A percentile compares a stretch with the other conserved stretches of the same genome.
phyloP scores from a whole-genome alignment of 1,140 invertebrate genomes.

The Caerostris extrusa region DNA sequence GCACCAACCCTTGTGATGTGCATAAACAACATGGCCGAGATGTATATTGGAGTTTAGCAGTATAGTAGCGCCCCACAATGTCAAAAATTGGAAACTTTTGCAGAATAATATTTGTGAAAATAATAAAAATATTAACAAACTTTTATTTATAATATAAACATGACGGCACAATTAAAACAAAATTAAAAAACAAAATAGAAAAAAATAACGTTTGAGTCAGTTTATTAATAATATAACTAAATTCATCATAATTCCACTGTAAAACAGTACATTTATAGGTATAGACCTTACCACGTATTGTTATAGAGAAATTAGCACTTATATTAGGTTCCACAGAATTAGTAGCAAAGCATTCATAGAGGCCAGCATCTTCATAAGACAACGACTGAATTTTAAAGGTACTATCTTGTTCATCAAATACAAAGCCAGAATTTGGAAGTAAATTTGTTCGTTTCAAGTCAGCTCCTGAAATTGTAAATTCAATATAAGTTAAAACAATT shows the following conservation, averaged over 20 bases:
- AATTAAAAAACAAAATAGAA: not conserved
- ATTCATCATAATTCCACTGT: too few species aligned
- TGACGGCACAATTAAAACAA: too few species aligned
- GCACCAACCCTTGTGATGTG: not conserved
- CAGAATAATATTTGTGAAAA: not conserved
- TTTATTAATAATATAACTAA: not conserved
- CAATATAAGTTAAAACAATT: constrained; percentile 6
- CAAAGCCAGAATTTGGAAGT: not conserved
- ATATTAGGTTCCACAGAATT: constrained; percentile 86
- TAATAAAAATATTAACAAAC: too few species aligned
- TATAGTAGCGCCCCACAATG: constrained; percentile 75
- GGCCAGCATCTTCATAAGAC: constrained; percentile 84
- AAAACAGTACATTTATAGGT: too few species aligned
- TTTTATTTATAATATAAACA: too few species aligned
- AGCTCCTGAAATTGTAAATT: not conserved
- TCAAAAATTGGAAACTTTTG: constrained; percentile 59
- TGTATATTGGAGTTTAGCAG: not conserved
- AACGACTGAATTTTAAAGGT: constrained; percentile 14
- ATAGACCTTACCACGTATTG: constrained; percentile 61
- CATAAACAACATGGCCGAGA: constrained; percentile 33
- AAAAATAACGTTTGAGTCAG: too few species aligned
- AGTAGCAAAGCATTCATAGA: constrained; percentile 91
- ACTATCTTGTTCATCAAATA: not conserved
- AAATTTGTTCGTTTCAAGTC: not conserved
- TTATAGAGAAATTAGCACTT: constrained; percentile 47